Conservation (phyloP, 2,113 vertebrate genomes). For the Tupaia tana region DNA sequence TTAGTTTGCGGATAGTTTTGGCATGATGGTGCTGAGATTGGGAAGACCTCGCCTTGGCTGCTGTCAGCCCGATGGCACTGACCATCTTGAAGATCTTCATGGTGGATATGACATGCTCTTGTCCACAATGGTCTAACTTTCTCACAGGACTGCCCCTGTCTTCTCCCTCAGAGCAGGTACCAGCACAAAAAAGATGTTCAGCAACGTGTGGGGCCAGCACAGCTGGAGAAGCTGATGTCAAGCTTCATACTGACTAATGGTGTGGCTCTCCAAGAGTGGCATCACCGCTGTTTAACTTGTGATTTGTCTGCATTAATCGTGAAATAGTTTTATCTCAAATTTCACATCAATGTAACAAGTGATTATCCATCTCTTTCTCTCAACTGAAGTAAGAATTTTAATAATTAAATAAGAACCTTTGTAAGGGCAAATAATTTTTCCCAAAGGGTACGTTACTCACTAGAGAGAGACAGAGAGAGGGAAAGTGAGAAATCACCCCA, state of each 20-base stretch:
- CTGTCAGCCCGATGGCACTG: rapidly evolving
- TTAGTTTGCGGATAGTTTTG: neutral
- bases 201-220: too few species aligned
- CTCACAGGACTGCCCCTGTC: neutral
- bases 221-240: neutral
- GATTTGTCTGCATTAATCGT: neutral
- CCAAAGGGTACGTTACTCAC: neutral
- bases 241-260: neutral
- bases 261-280: neutral
- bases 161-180: too few species aligned
- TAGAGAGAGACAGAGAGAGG: neutral
- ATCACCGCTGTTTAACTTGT: neutral
- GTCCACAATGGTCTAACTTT: neutral
- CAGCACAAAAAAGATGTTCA: too few species aligned
- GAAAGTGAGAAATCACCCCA: too few species aligned
- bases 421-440: neutral
- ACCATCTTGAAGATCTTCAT: neutral
- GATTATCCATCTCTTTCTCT: neutral
- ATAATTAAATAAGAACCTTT: neutral
- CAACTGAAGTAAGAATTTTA: neutral
- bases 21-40: neutral
- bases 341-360: neutral
- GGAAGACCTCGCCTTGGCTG: neutral
- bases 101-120: too few species aligned
- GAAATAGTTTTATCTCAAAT: neutral